Percentiles rank a stretch among this genome's conserved stretches.
Conservation (phyloP, 2,888 invertebrate species). For the Hydropsyche betteni region DNA sequence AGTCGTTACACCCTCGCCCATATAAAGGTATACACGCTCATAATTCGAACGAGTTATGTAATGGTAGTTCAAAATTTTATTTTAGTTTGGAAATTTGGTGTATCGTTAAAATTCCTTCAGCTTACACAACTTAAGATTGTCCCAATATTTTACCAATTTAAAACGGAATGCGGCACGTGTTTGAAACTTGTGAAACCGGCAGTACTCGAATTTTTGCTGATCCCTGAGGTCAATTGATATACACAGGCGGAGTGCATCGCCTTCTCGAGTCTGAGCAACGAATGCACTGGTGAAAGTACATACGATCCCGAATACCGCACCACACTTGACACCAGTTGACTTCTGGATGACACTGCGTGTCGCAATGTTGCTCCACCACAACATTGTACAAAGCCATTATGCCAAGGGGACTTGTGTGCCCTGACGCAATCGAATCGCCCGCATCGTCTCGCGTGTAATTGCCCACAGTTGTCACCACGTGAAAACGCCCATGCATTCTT, state of each 20-base stretch:
- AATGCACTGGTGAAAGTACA: constrained; percentile 34
- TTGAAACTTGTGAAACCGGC: not conserved
- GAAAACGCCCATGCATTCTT: not conserved
- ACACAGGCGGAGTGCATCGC: constrained; percentile 20
- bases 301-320: constrained; percentile 40
- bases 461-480: not conserved
- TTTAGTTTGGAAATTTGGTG: too few species aligned
- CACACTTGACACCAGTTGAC: constrained; percentile 51
- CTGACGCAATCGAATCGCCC: constrained; percentile 46
- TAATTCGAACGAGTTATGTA: too few species aligned
- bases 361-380: constrained; percentile 37
- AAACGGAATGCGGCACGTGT: constrained; percentile 11
- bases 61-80: too few species aligned
- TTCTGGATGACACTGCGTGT: constrained; percentile 50
- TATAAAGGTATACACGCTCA: not conserved
- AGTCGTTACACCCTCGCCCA: not conserved
- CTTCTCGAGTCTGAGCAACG: constrained; percentile 23
- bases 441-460: constrained; percentile 24
- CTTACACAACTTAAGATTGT: too few species aligned
- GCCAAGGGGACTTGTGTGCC: constrained; percentile 23
- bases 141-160: not conserved
- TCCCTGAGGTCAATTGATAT: constrained; percentile 6
- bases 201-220: not conserved
- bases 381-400: constrained; percentile 33
- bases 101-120: too few species aligned